Percentiles rank a stretch among this genome's conserved stretches.
phyloP scores from a whole-genome alignment of 2,797 vertebrate genomes.

The Ptychadena robeensis region DNA sequence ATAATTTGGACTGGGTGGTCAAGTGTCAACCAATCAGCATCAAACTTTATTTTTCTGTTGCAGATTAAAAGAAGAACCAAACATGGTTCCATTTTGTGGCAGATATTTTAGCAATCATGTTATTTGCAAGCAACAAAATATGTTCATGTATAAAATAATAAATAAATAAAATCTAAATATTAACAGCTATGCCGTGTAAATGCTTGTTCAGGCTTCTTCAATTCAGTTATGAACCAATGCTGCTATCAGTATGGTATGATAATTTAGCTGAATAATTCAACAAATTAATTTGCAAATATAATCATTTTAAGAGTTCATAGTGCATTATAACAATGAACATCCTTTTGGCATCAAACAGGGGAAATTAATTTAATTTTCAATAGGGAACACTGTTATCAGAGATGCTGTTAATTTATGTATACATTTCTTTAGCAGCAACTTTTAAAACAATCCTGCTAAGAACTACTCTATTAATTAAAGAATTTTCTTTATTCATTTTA shows the following conservation, averaged over 20 bases:
- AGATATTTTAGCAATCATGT: not conserved
- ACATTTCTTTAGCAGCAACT: slow-evolving; percentile 25
- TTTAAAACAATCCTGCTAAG: slow-evolving; percentile 49
- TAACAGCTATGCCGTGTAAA: not conserved
- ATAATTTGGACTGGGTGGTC: too few relatives aligned
- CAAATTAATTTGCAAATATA: not conserved
- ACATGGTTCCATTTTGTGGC: not conserved
- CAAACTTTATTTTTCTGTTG: not conserved
- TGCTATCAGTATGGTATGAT: not conserved
- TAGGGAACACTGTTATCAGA: not conserved
- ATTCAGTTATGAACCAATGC: not conserved
- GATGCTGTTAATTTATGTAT: not conserved
- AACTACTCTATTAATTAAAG: slow-evolving; percentile 64
- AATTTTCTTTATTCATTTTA: slow-evolving; percentile 57
- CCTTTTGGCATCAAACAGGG: not conserved
- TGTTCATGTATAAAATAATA: not conserved
- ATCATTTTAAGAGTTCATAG: not conserved
- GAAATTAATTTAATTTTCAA: slow-evolving; percentile 4
- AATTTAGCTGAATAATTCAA: not conserved
- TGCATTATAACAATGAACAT: not conserved
- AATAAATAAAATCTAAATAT: not conserved
- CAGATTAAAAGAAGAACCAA: too few relatives aligned
- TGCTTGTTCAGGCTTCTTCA: not conserved
- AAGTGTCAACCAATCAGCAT: too few relatives aligned
- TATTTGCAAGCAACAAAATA: not conserved